Evolutionary conservation across 1,140 invertebrate genomes (phyloP).

Genomic region (Brachionus calyciflorus): DNA sequence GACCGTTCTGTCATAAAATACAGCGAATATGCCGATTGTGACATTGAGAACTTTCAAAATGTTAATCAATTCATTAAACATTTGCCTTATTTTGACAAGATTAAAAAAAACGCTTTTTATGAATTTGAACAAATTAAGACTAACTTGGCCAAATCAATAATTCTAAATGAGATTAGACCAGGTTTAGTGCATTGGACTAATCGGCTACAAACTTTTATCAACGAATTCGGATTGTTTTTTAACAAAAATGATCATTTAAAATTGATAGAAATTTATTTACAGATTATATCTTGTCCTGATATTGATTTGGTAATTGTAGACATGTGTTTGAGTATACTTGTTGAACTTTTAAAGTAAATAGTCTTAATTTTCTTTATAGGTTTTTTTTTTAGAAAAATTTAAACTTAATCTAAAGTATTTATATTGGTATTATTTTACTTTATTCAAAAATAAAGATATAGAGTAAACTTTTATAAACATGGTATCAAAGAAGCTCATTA

Average conservation of each 20-base stretch:
- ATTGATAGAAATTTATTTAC: conserved; percentile 14
- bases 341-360: conserved; percentile 1
- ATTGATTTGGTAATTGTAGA: conserved; percentile 10
- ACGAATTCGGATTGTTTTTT: conserved; percentile 28
- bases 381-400: neutral
- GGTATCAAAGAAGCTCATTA: no score
- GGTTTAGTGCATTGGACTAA: conserved; percentile 37
- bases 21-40: neutral
- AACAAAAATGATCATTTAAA: conserved; percentile 42
- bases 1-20: neutral
- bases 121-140: conserved; percentile 7
- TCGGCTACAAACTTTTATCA: conserved; percentile 12
- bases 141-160: neutral
- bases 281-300: neutral
- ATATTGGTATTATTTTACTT: no score
- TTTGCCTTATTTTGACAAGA: conserved; percentile 41
- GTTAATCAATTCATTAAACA: conserved; percentile 39
- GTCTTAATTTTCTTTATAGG: no score
- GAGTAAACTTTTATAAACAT: no score
- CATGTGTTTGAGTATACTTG: neutral
- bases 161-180: conserved; percentile 29
- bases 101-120: neutral
- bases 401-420: no score
- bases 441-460: no score
- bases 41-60: neutral